Evolutionary conservation across 2,113 vertebrate genomes (phyloP), one percentile per base, ranked within the genome.

Genomic region (Carassius carassius): DNA sequence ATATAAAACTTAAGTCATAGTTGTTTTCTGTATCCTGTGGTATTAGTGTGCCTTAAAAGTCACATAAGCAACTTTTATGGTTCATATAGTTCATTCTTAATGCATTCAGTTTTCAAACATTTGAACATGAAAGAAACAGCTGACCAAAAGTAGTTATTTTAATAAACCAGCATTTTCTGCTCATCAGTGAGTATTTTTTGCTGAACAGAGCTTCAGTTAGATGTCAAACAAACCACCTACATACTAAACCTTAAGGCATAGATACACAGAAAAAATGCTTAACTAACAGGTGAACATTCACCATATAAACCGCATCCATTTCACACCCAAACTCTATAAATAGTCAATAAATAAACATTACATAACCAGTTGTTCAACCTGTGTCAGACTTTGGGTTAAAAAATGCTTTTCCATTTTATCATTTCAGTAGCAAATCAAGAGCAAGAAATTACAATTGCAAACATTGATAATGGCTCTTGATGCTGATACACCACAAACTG

Each of bases 171-270:
- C 10, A 19, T 79, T 17, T 11, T 14, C 41, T 79, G 29, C 25
- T 60, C 49, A 35, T 35, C 29, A 67, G 16, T 5, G 12, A 60
- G 4, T 78, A 37, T 16, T 29, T 17, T 0, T 44, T 41, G 21
- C n/a, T 17, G 35, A 63, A 63, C n/a, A 63, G 7, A 79, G 6
- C 56, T 79, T 44, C 19, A 23, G 19, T 37, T 19, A 60, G 21
- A 37, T 37, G 21, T 60, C 76, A 78, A 79, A 63, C 14, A 60
- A 54, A 54, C 9, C 7, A 58, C 75, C 74, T 32, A 75, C 44
- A 60, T 60, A 23, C 16, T 25, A 51, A 51, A 75, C 47, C 47
- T 51, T 75, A 75, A 75, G 73, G 73, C 73, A 51, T 49, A 51
- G 11, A 29, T 25, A 35, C 3, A 2, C 35, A 56, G 16, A 76